A percentile compares a stretch with the other conserved stretches of the same genome.
Evolutionary conservation across 2,797 vertebrate species (phyloP).

Genomic region (Cyclura pinguis): DNA sequence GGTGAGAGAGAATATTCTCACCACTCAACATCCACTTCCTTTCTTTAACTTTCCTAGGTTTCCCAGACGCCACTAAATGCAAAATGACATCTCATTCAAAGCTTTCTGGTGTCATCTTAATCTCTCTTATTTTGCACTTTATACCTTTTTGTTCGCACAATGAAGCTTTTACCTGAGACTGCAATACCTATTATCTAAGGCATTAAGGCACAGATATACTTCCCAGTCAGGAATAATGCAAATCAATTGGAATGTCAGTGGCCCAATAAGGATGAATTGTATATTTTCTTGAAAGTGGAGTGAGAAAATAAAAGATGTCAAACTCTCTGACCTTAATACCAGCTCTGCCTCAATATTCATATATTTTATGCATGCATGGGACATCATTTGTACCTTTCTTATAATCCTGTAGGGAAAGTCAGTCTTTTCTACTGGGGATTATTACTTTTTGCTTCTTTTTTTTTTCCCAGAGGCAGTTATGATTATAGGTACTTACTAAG

Average conservation of each 20-base stretch:
- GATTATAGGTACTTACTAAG: slow-evolving; percentile 85
- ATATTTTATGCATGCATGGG: slow-evolving; percentile 81
- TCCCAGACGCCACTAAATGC: slow-evolving; percentile 56
- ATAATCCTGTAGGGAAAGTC: slow-evolving; percentile 80
- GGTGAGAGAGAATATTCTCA: slow-evolving; percentile 46
- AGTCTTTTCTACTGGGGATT: slow-evolving; percentile 77
- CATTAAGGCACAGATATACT: slow-evolving; percentile 70
- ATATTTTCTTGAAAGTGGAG: slow-evolving; percentile 67
- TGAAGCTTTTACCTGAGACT: slow-evolving; percentile 76
- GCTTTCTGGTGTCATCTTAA: slow-evolving; percentile 75
- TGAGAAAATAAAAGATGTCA: slow-evolving; percentile 69
- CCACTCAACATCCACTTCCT: slow-evolving; percentile 29
- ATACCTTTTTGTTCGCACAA: slow-evolving; percentile 71
- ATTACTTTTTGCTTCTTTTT: slow-evolving; percentile 72
- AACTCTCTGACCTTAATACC: slow-evolving; percentile 77
- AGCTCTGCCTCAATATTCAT: slow-evolving; percentile 81
- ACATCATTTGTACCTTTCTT: slow-evolving; percentile 80
- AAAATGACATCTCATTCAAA: slow-evolving; percentile 74
- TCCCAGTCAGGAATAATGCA: slow-evolving; percentile 79
- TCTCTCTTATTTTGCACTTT: slow-evolving; percentile 71
- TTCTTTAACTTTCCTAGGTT: background rate
- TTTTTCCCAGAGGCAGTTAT: slow-evolving; percentile 72
- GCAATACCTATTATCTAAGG: slow-evolving; percentile 77
- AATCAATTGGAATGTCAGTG: slow-evolving; percentile 80
- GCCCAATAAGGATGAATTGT: slow-evolving; percentile 74